Conservation (phyloP, 1,140 invertebrate genomes). For the Trachymyrmex cornetzi region DNA sequence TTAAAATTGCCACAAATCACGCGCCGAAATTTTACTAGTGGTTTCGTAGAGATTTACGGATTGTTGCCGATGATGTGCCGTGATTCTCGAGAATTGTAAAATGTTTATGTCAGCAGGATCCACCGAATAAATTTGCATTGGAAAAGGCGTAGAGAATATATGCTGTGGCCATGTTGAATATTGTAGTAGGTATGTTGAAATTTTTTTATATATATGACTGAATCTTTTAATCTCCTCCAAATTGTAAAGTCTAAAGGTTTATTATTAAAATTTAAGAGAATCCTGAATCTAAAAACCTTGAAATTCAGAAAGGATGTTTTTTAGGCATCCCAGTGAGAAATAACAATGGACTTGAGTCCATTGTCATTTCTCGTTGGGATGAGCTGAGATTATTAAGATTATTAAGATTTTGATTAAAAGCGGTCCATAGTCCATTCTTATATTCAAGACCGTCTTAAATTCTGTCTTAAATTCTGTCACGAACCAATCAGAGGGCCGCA, state of each 20-base stretch:
- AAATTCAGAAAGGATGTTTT: background rate
- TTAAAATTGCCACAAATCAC: constrained; percentile 48
- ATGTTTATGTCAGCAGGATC: background rate
- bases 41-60: constrained; percentile 40
- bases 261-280: background rate
- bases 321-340: background rate
- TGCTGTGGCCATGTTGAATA: background rate
- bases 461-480: too few species aligned
- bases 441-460: too few species aligned
- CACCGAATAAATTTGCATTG: constrained; percentile 12
- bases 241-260: background rate
- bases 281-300: background rate
- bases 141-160: too few species aligned
- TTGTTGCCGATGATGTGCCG: background rate
- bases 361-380: too few species aligned
- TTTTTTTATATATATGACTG: too few species aligned
- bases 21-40: constrained; percentile 33
- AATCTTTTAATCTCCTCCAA: background rate
- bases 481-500: too few species aligned
- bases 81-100: background rate
- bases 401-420: background rate
- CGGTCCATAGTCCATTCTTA: too few species aligned
- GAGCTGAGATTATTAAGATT: too few species aligned
- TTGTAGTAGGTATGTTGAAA: too few species aligned
- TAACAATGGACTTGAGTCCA: too few species aligned